phyloP scores from a whole-genome alignment of 2,888 invertebrate species.

The Silvanus unidentatus region DNA sequence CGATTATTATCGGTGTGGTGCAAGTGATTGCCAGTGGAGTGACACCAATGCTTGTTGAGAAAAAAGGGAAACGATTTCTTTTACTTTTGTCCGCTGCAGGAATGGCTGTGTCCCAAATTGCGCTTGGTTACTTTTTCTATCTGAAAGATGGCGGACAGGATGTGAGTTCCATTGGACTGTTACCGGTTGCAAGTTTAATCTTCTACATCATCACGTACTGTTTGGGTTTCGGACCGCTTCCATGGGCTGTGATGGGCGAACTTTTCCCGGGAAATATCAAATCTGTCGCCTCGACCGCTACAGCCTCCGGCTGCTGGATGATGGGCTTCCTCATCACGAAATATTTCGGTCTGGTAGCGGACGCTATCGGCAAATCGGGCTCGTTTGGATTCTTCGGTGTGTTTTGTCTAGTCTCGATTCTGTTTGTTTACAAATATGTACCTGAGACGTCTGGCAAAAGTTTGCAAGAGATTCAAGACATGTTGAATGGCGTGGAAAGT shows the following conservation, averaged over 20 bases:
- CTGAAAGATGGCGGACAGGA: conserved; percentile 56
- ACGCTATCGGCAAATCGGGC: conserved; percentile 56
- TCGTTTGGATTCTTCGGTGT: conserved; percentile 69
- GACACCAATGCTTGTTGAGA: conserved; percentile 72
- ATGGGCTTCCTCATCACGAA: conserved; percentile 72
- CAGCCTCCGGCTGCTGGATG: conserved; percentile 73
- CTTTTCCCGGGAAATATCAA: conserved; percentile 79
- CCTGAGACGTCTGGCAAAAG: conserved; percentile 90
- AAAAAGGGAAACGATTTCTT: conserved; percentile 67
- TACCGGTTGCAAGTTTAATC: conserved; percentile 67
- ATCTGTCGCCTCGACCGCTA: conserved; percentile 68
- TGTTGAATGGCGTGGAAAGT: conserved; percentile 44
- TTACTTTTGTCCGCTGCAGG: conserved; percentile 66
- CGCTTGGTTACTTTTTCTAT: conserved; percentile 48
- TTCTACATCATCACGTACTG: conserved; percentile 71
- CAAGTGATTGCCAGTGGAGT: conserved; percentile 70
- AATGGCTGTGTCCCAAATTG: conserved; percentile 48
- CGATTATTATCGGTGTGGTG: conserved; percentile 75
- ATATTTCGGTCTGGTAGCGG: conserved; percentile 57
- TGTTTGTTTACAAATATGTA: conserved; percentile 67
- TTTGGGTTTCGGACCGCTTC: conserved; percentile 70
- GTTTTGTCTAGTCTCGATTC: conserved; percentile 56
- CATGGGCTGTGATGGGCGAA: conserved; percentile 82
- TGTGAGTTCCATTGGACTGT: conserved; percentile 52
- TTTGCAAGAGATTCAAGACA: conserved; percentile 75